phyloP scores from a whole-genome alignment of 2,888 invertebrate genomes.

The Luperina testacea region DNA sequence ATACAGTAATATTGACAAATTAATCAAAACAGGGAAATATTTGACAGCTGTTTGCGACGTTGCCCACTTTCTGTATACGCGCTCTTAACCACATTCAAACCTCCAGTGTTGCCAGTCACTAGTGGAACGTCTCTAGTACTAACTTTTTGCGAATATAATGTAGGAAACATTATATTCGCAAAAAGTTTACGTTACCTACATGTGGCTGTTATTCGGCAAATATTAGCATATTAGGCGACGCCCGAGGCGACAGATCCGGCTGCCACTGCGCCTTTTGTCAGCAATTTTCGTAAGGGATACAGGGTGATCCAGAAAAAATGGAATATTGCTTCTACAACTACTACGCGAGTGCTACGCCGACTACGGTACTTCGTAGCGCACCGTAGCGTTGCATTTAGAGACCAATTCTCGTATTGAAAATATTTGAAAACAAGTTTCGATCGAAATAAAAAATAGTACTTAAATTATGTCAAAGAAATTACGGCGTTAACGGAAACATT shows the following conservation, averaged over 20 bases:
- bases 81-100: neutral
- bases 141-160: too few species aligned
- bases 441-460: neutral
- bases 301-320: conserved; percentile 51
- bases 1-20: too few species aligned
- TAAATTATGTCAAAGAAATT: neutral
- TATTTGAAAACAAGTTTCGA: neutral
- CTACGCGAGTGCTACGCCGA: conserved; percentile 18
- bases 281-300: conserved; percentile 70
- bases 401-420: neutral
- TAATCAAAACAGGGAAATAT: too few species aligned
- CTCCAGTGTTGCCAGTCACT: neutral
- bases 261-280: conserved; percentile 78
- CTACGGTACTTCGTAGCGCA: conserved; percentile 33
- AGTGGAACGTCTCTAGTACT: neutral
- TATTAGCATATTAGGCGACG: conserved; percentile 85
- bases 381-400: neutral
- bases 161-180: neutral
- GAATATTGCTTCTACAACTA: neutral
- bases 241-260: conserved; percentile 79
- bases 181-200: conserved; percentile 63
- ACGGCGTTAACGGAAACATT: neutral
- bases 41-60: too few species aligned
- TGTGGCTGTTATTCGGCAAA: conserved; percentile 71
- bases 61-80: too few species aligned